Evolutionary conservation across 2,888 invertebrate species (phyloP), one percentile per base, ranked within the genome.

Genomic region (Carabus problematicus): DNA sequence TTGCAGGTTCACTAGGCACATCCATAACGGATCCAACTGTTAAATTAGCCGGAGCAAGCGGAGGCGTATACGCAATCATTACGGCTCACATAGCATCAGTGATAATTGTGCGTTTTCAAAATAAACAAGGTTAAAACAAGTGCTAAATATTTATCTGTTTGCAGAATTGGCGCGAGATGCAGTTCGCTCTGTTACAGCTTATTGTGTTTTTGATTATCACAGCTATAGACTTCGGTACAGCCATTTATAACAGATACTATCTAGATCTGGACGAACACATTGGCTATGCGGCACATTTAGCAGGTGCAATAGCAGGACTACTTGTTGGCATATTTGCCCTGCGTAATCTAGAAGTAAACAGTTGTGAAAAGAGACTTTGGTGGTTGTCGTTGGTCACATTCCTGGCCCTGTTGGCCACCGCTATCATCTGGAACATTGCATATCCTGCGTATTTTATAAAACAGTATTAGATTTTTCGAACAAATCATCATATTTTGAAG

Each of bases 141-240:
- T n/a, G n/a, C n/a, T n/a, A n/a, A n/a, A n/a, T n/a, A n/a, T n/a
- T n/a, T n/a, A n/a, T n/a, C n/a, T n/a, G n/a, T n/a, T n/a, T 84
- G 42, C 83, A 95, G 94, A 99, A 99, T 82, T 99, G 97, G 94
- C 85, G 88, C 12, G 96, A 98, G 83, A 99, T 99, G 98, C 94
- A 97, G 77, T 95, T 91, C 79, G 95, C 95, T 0, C 87, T 92
- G 73, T 85, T 94, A 8, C 94, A 98, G 77, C 84, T 98, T 19
- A 79, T 93, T 7, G 88, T 96, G 16, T 93, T 98, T 78, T 75
- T 95, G 0, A 80, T 95, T 7, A 86, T 98, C 72, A 92, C 93
- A 3, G 87, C 85, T 0, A 89, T 91, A 47, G 98, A 99, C 82
- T 85, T 96, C 59, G 94, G 95, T 18, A 91, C 94, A 9, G 97